These are phyloP conservation scores for Drosophila elegans DNA, from an alignment of 1,140 invertebrate genomes.

Conservation along the genomic window DNA sequence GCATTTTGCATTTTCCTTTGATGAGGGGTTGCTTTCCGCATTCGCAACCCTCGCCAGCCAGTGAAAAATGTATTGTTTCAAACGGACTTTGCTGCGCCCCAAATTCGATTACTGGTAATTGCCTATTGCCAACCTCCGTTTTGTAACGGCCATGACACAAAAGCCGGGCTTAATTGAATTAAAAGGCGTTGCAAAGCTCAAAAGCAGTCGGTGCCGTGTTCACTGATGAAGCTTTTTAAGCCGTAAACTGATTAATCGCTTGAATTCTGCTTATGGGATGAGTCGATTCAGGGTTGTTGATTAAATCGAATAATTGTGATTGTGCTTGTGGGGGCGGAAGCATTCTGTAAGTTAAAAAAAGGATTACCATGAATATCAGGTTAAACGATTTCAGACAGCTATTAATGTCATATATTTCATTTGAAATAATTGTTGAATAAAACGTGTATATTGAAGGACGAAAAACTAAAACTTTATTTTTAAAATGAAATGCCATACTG, in stretches of 20 bases:
- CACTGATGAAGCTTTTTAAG: constrained; percentile 64
- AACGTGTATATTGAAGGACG: no score
- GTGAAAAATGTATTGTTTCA: constrained; percentile 75
- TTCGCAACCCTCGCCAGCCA: constrained; percentile 16
- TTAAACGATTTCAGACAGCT: no score
- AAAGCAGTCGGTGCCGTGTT: constrained; percentile 44
- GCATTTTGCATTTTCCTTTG: constrained; percentile 62
- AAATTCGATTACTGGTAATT: constrained; percentile 79
- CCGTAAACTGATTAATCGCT: constrained; percentile 64
- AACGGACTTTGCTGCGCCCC: constrained; percentile 58
- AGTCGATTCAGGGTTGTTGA: constrained; percentile 2
- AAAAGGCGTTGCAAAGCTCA: constrained; percentile 67
- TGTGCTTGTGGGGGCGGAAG: background rate
- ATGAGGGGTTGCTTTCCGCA: constrained; percentile 7
- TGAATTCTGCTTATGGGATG: constrained; percentile 12
- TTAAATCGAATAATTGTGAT: constrained; percentile 22
- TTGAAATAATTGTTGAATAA: no score
- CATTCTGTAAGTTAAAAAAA: background rate
- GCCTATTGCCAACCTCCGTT: constrained; percentile 58
- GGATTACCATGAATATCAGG: no score
- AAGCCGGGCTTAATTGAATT: constrained; percentile 74
- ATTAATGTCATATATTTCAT: no score
- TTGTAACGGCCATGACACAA: constrained; percentile 40
- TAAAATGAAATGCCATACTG: no score
- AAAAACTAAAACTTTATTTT: no score